Percentiles rank a stretch among this genome's conserved stretches.
Conservation (phyloP, 2,797 vertebrate genomes). For the Takifugu rubripes region DNA sequence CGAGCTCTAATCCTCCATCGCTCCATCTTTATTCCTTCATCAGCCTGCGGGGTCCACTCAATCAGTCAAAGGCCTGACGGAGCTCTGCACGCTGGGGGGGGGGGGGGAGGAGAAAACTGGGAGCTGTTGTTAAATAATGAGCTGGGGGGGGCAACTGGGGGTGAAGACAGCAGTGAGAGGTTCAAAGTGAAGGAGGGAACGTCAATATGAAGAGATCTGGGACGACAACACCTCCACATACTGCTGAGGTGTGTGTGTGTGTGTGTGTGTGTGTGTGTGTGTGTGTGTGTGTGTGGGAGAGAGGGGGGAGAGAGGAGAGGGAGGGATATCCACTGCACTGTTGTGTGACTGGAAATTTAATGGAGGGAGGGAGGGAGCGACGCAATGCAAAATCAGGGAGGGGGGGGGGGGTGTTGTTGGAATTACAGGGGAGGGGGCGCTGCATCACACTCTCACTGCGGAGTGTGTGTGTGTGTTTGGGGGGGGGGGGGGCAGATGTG, state of each 20-base stretch:
- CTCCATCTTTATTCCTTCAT: slow-evolving; percentile 72
- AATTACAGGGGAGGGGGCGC: slow-evolving; percentile 58
- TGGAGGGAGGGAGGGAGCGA: slow-evolving; percentile 47
- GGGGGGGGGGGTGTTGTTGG: slow-evolving; percentile 55
- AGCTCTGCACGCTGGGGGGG: slow-evolving; percentile 54
- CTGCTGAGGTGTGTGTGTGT: slow-evolving; percentile 55
- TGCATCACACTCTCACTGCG: slow-evolving; percentile 44
- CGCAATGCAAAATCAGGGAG: slow-evolving; percentile 60
- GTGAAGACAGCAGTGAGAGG: slow-evolving; percentile 67
- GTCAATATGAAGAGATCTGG: slow-evolving; percentile 64
- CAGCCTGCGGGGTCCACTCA: slow-evolving; percentile 67
- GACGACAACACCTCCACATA: slow-evolving; percentile 67
- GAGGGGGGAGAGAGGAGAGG: slow-evolving; percentile 51
- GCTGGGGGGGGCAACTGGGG: slow-evolving; percentile 45
- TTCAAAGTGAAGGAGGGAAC: slow-evolving; percentile 58
- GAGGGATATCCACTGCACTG: slow-evolving; percentile 83
- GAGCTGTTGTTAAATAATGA: slow-evolving; percentile 51
- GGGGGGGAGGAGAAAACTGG: slow-evolving; percentile 50
- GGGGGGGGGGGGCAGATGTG: slow-evolving; percentile 21
- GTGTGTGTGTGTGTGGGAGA: slow-evolving; percentile 7
- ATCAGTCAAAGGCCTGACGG: slow-evolving; percentile 71
- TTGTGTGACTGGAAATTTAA: slow-evolving; percentile 85
- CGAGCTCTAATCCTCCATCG: slow-evolving; percentile 62
- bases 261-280: slow-evolving; percentile 31
- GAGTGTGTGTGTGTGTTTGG: slow-evolving; percentile 9